Conservation (phyloP, 2,113 vertebrate species). For the Phrynosoma blainvillii region DNA sequence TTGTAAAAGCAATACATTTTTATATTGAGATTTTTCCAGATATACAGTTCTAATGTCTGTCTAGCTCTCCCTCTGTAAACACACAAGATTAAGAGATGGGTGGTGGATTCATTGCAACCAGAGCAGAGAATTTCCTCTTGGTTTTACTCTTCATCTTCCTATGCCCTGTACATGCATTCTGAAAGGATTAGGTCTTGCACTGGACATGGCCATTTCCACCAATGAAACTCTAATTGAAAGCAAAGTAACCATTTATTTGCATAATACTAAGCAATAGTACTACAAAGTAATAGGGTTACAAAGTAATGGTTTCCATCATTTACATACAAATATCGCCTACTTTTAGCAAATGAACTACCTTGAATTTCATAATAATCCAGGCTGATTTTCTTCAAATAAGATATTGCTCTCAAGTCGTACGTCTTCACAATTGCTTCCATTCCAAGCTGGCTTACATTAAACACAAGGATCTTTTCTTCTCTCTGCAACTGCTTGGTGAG, state of each 20-base stretch:
- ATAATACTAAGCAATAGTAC: too few species aligned
- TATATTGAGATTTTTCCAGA: not conserved
- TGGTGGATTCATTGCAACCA: too few species aligned
- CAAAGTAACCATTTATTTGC: too few species aligned
- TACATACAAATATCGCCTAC: not conserved
- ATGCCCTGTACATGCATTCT: too few species aligned
- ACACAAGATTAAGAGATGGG: too few species aligned
- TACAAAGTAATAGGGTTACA: too few species aligned
- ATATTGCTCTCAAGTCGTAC: slow-evolving; percentile 82
- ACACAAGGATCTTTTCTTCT: slow-evolving; percentile 84
- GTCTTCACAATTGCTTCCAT: slow-evolving; percentile 86
- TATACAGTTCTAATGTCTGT: not conserved
- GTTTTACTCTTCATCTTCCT: too few species aligned
- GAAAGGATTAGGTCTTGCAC: too few species aligned
- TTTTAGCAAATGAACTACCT: slow-evolving; percentile 73
- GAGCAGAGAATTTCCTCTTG: too few species aligned
- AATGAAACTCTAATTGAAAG: not conserved
- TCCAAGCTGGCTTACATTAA: slow-evolving; percentile 87
- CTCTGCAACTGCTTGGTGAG: slow-evolving; percentile 83
- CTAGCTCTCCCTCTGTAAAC: too few species aligned
- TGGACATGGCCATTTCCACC: not conserved
- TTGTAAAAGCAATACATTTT: not conserved
- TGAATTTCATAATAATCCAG: slow-evolving; percentile 85
- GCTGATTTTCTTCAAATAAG: slow-evolving; percentile 87
- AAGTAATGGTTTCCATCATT: not conserved